Base-by-base conservation (phyloP, 1,140 invertebrate species). In the Caenorhabditis tropicalis region DNA sequence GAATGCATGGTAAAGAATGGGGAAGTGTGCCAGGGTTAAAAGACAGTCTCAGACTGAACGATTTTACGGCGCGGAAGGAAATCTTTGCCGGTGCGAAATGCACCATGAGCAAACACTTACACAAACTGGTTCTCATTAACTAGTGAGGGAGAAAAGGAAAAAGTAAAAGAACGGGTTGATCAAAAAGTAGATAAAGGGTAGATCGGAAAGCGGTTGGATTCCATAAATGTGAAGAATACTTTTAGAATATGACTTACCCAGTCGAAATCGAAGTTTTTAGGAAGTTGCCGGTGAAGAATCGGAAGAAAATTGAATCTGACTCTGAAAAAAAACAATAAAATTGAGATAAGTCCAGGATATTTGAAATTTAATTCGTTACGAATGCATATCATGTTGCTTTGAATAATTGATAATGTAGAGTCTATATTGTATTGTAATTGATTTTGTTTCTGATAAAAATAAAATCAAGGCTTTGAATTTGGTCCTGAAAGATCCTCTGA, bases 101-200 rank as follows among this genome's bases (percentile, higher is more conserved):
- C 65, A 74, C 65, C 36, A 74, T 74, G 65, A 21, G 65, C 65
- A 74, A 74, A 74, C 65, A 74, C 33, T 74, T 43, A 74, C 65
- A 46, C 15, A 74, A 74, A 74, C 65, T 43, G 36, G 65, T 74
- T 74, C 65, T 74, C 43, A 7, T 74, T 74, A 74, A 74, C 65
- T 31, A 36, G 58, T 65, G 58, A n/a, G 15, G 12, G 65, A 43
- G 21, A 43, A 74, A 74, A 46, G 9, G n/a, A n/a, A 10, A 43
- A 15, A 46, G n/a, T 19, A 74, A n/a, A 29, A 56, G 53, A 74
- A 74, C 65, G 65, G 9, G 65, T 74, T 74, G 65, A 74, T 74
- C 36, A 74, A 74, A 74, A 74, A 43, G 21, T 43, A 46, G n/a
- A 9, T 56, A 27, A 46, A 21, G n/a, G 24, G 12, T 6, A 31